Evolutionary conservation across 2,113 vertebrate genomes (phyloP).

Genomic region (Tretioscincus oriximinensis): DNA sequence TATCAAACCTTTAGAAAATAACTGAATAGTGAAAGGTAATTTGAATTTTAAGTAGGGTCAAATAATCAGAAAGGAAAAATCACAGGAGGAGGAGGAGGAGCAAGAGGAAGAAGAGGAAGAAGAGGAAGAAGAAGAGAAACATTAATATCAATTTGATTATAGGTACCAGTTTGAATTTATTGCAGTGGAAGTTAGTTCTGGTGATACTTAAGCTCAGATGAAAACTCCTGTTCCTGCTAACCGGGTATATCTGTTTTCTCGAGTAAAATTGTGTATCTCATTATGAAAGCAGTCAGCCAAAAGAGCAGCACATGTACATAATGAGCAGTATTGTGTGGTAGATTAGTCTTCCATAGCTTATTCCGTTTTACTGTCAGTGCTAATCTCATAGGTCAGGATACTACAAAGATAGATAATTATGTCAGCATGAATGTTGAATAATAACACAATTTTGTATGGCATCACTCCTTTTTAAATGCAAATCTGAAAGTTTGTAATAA

Average conservation of each 20-base stretch:
- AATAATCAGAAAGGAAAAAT: too few relatives aligned
- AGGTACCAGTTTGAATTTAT: conserved; percentile 27
- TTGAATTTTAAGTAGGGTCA: too few relatives aligned
- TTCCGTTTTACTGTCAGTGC: conserved; percentile 11
- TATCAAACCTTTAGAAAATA: too few relatives aligned
- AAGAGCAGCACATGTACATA: conserved; percentile 14
- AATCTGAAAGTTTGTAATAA: too few relatives aligned
- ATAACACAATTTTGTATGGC: conserved; percentile 5
- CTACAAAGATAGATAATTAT: not conserved
- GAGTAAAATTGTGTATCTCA: conserved; percentile 42
- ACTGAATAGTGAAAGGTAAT: too few relatives aligned
- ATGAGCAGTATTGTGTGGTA: conserved; percentile 10
- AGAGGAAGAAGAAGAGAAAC: not conserved
- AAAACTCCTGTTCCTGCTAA: not conserved
- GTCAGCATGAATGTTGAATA: conserved; percentile 26
- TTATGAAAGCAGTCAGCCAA: not conserved
- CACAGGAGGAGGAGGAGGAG: too few relatives aligned
- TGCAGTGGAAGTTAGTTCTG: conserved; percentile 24
- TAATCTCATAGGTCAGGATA: conserved; percentile 15
- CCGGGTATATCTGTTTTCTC: conserved; percentile 45
- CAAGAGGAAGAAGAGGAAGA: not conserved
- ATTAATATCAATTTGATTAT: conserved; percentile 25
- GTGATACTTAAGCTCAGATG: conserved; percentile 22
- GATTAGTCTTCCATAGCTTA: conserved; percentile 14
- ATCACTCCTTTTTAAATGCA: too few relatives aligned